These are phyloP conservation scores for Lagocephalus sceleratus DNA, from an alignment of 2,797 vertebrate species.

Conservation along the genomic window DNA sequence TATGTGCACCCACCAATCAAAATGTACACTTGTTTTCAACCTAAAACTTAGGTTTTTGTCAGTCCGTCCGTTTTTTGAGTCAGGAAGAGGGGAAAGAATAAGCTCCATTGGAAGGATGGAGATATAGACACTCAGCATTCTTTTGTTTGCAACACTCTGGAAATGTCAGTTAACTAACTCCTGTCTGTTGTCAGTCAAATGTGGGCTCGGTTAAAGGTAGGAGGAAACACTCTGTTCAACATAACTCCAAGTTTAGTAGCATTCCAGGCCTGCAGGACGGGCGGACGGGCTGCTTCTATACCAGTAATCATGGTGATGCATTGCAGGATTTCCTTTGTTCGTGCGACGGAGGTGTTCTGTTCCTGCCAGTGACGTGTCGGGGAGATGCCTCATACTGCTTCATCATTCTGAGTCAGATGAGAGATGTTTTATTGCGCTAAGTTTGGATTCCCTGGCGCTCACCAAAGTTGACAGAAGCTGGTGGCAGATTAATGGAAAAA, in stretches of 20 bases:
- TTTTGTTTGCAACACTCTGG: constrained; percentile 33
- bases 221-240: not conserved
- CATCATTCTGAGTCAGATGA: too few species aligned
- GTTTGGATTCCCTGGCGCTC: too few species aligned
- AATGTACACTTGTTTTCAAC: not conserved
- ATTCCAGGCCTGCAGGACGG: not conserved
- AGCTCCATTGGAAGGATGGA: constrained; percentile 33
- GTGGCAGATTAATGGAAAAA: too few species aligned
- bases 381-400: too few species aligned
- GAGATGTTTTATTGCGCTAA: too few species aligned
- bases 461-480: too few species aligned
- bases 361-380: not conserved
- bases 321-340: not conserved
- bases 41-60: not conserved
- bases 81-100: constrained; percentile 8
- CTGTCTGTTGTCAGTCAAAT: constrained; percentile 4
- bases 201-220: not conserved
- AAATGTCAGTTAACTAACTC: constrained; percentile 20
- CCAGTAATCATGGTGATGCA: not conserved
- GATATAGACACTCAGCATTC: constrained; percentile 21
- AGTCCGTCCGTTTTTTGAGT: not conserved
- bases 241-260: not conserved
- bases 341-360: not conserved
- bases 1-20: not conserved
- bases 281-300: not conserved